Percentiles rank a stretch among this genome's conserved stretches.
Evolutionary conservation across 2,888 invertebrate species (phyloP).

Genomic region (Athalia cordata): DNA sequence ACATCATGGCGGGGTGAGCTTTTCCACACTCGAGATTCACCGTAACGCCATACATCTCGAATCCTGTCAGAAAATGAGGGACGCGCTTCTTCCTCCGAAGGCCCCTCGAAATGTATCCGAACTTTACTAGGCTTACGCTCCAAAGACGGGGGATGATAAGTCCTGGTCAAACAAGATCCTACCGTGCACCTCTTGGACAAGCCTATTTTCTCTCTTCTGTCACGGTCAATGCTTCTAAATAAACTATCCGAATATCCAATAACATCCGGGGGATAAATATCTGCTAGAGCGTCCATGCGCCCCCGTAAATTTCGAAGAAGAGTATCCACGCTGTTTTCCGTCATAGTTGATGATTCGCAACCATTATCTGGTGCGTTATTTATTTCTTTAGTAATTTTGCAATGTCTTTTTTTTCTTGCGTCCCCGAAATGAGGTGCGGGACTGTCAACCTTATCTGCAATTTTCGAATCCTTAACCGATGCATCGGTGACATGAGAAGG

Average conservation of each 20-base stretch:
- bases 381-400: neutral
- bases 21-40: conserved; percentile 26
- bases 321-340: conserved; percentile 47
- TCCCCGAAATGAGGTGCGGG: neutral
- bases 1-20: conserved; percentile 2
- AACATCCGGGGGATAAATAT: conserved; percentile 14
- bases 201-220: neutral
- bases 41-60: conserved; percentile 52
- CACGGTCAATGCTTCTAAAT: neutral
- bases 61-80: conserved; percentile 52
- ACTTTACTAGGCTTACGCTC: neutral
- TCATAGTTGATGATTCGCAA: conserved; percentile 43
- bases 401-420: neutral
- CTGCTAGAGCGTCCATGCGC: conserved; percentile 44
- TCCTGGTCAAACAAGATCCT: conserved; percentile 22
- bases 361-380: neutral
- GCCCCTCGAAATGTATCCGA: neutral
- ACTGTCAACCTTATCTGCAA: neutral
- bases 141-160: conserved; percentile 14
- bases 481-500: neutral
- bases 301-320: conserved; percentile 48
- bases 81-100: conserved; percentile 26
- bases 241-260: neutral
- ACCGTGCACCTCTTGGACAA: conserved; percentile 21
- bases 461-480: neutral